A percentile compares a stretch with the other conserved stretches of the same genome.
Conservation (phyloP, 2,113 vertebrate species). For the Rhinolophus sinicus region DNA sequence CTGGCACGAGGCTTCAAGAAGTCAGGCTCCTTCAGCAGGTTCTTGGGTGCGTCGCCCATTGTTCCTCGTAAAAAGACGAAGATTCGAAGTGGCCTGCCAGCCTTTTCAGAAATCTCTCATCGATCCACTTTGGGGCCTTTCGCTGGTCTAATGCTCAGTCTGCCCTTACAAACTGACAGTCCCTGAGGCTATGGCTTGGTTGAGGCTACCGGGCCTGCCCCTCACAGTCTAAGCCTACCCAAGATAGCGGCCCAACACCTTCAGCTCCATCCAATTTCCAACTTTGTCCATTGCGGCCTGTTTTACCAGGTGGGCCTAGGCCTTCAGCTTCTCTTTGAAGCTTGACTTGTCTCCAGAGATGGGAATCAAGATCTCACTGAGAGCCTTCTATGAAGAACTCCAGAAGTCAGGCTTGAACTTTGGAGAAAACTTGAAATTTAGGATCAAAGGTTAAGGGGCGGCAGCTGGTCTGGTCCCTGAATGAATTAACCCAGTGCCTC, state of each 20-base stretch:
- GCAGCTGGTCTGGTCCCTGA: conserved; percentile 70
- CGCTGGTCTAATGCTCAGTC: conserved; percentile 63
- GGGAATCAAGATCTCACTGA: neutral
- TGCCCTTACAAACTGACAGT: conserved; percentile 64
- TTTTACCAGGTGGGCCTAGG: neutral
- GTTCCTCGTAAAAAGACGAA: conserved; percentile 90
- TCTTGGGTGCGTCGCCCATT: conserved; percentile 87
- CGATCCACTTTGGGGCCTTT: conserved; percentile 80
- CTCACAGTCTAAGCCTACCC: neutral
- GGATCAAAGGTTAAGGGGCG: conserved; percentile 35
- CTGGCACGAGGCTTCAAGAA: conserved; percentile 88
- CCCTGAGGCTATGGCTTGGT: neutral
- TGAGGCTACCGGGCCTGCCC: neutral
- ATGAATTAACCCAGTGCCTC: neutral
- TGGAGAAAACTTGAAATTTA: neutral
- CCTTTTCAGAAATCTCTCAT: conserved; percentile 82
- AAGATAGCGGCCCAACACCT: neutral
- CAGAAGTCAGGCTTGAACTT: neutral
- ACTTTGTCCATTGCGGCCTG: neutral
- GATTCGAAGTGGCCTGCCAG: conserved; percentile 82
- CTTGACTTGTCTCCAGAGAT: neutral
- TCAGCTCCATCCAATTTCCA: neutral
- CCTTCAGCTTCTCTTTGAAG: neutral
- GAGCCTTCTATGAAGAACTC: neutral
- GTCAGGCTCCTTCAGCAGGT: conserved; percentile 89